A percentile compares a stretch with the other conserved stretches of the same genome.
phyloP scores from a whole-genome alignment of 1,140 invertebrate genomes.

The fruit fly (Drosophila melanogaster) region DNA sequence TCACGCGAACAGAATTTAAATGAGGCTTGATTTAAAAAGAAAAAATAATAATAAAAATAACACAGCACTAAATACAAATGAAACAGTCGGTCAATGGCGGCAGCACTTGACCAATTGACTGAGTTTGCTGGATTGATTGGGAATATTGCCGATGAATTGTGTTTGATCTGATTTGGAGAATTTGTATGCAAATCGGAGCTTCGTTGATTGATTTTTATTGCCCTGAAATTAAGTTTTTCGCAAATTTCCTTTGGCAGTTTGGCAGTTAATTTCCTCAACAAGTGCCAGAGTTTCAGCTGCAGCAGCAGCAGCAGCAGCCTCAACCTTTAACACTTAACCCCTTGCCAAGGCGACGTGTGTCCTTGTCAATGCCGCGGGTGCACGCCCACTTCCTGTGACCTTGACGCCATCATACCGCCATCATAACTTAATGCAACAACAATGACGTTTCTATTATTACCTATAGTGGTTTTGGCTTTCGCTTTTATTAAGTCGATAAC shows the following conservation, averaged over 20 bases:
- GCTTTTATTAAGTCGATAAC: slow-evolving; percentile 77
- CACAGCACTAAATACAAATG: slow-evolving; percentile 25
- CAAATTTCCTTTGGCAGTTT: background rate
- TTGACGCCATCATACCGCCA: slow-evolving; percentile 44
- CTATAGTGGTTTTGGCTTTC: slow-evolving; percentile 45
- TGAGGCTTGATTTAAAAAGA: slow-evolving; percentile 76
- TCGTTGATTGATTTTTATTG: slow-evolving; percentile 77
- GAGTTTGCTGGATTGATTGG: slow-evolving; percentile 63
- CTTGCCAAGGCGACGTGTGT: slow-evolving; percentile 49
- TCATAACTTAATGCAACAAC: slow-evolving; percentile 53
- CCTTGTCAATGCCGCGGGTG: slow-evolving; percentile 63
- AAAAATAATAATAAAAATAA: slow-evolving; percentile 28
- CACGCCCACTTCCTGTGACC: slow-evolving; percentile 64
- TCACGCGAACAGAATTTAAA: slow-evolving; percentile 79
- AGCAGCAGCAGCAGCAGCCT: slow-evolving; percentile 22
- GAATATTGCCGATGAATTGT: slow-evolving; percentile 43
- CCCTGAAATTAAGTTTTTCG: slow-evolving; percentile 48
- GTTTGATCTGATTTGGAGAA: slow-evolving; percentile 29
- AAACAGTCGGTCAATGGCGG: slow-evolving; percentile 56
- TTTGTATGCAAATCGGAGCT: slow-evolving; percentile 34
- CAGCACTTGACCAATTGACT: slow-evolving; percentile 79
- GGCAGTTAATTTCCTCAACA: slow-evolving; percentile 54
- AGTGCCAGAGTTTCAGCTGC: slow-evolving; percentile 41
- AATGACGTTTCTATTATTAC: slow-evolving; percentile 57
- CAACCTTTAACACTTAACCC: slow-evolving; percentile 50